Conservation (phyloP, 2,888 invertebrate genomes). For the Tetanocera ferruginea region DNA sequence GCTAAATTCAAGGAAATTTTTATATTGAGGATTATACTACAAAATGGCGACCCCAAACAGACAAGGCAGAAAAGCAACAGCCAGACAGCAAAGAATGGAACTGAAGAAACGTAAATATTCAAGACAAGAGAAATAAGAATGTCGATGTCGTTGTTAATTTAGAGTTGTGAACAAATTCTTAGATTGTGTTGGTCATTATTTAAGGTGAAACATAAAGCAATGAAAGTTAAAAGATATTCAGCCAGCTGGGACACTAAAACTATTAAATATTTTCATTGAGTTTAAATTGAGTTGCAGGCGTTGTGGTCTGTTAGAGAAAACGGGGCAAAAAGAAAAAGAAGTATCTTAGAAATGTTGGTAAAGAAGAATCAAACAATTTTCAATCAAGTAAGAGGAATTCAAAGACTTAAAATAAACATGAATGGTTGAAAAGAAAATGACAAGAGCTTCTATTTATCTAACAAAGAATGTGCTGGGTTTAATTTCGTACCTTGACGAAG, state of each 20-base stretch:
- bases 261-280: neutral
- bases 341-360: too few species aligned
- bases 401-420: too few species aligned
- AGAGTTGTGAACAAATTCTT: constrained; percentile 4
- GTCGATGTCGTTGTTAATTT: neutral
- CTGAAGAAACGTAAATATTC: neutral
- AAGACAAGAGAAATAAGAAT: too few species aligned
- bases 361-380: too few species aligned
- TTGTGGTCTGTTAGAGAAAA: neutral
- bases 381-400: too few species aligned
- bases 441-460: too few species aligned
- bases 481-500: too few species aligned
- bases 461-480: too few species aligned
- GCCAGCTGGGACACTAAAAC: neutral
- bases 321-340: neutral
- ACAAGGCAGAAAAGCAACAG: neutral
- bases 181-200: neutral
- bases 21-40: neutral
- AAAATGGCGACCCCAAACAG: constrained; percentile 1
- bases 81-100: neutral
- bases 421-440: too few species aligned
- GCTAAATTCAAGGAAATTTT: neutral
- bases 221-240: neutral
- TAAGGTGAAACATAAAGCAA: neutral
- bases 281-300: neutral